phyloP scores from a whole-genome alignment of 2,888 invertebrate species.

The Apamea monoglypha region DNA sequence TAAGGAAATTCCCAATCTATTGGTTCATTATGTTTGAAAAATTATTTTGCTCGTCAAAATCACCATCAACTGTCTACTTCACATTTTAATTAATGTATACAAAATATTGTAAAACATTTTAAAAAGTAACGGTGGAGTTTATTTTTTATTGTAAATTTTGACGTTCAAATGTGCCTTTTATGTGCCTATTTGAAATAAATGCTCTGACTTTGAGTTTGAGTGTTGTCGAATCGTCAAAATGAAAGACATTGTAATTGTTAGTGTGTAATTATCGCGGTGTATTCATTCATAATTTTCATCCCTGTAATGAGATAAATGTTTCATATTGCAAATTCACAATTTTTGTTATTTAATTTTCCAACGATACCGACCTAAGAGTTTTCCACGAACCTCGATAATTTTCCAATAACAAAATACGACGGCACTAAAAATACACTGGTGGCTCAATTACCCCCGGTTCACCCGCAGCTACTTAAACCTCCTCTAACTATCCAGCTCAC shows the following conservation, averaged over 20 bases:
- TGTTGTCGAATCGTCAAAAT: not conserved
- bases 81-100: not conserved
- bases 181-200: not conserved
- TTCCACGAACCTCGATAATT: not conserved
- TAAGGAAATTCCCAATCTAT: not conserved
- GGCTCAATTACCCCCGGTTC: slow-evolving; percentile 43
- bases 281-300: not conserved
- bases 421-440: slow-evolving; percentile 38
- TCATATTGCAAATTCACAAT: not conserved
- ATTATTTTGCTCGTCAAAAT: too few relatives aligned
- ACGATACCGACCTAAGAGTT: not conserved
- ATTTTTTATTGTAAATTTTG: too few relatives aligned
- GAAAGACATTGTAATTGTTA: not conserved
- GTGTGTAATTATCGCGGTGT: not conserved
- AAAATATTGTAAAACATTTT: too few relatives aligned
- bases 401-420: slow-evolving; percentile 27
- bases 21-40: not conserved
- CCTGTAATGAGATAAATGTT: not conserved
- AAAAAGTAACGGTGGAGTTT: too few relatives aligned
- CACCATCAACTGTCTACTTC: too few relatives aligned
- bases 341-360: not conserved
- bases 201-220: not conserved
- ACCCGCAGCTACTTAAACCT: slow-evolving; percentile 41
- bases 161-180: not conserved
- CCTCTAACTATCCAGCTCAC: slow-evolving; percentile 43